These are phyloP conservation scores for Caenorhabditis sulstoni DNA, from an alignment of 2,888 invertebrate species.

Conservation along the genomic window DNA sequence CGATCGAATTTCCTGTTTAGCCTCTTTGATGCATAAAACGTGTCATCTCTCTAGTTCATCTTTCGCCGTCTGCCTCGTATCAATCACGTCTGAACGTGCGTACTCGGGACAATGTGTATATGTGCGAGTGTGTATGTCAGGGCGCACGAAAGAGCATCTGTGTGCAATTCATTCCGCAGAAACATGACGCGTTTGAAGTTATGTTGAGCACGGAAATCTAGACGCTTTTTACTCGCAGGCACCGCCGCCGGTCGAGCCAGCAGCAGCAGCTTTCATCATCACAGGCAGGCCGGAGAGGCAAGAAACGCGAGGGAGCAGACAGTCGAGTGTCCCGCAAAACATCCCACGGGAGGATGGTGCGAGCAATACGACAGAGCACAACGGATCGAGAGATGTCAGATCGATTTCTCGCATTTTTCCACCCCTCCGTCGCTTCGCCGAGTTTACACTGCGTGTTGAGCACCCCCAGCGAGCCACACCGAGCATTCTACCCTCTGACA, in stretches of 20 bases:
- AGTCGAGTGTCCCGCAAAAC: conserved; percentile 55
- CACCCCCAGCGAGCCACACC: conserved; percentile 48
- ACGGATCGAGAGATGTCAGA: conserved; percentile 23
- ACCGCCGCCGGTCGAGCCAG: neutral
- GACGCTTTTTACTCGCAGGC: conserved; percentile 44
- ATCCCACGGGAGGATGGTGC: conserved; percentile 47
- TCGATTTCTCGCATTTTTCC: conserved; percentile 56
- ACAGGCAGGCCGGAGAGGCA: neutral
- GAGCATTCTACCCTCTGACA: conserved; percentile 57
- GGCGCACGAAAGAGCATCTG: conserved; percentile 44
- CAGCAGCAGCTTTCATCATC: conserved; percentile 9
- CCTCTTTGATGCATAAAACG: neutral
- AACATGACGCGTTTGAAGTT: conserved; percentile 55
- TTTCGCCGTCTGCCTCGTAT: neutral
- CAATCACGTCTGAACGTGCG: conserved; percentile 47
- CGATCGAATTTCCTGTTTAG: conserved; percentile 39
- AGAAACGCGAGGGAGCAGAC: conserved; percentile 39
- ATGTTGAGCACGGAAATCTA: conserved; percentile 41
- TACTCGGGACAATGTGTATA: conserved; percentile 16
- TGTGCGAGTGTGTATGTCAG: conserved; percentile 13
- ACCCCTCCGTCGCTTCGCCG: conserved; percentile 26
- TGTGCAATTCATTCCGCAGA: conserved; percentile 45
- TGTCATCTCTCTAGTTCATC: neutral
- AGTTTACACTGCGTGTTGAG: conserved; percentile 56
- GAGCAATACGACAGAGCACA: conserved; percentile 20